Base-by-base conservation (phyloP, 2,888 invertebrate species). In the Chrysolina oricalcia region DNA sequence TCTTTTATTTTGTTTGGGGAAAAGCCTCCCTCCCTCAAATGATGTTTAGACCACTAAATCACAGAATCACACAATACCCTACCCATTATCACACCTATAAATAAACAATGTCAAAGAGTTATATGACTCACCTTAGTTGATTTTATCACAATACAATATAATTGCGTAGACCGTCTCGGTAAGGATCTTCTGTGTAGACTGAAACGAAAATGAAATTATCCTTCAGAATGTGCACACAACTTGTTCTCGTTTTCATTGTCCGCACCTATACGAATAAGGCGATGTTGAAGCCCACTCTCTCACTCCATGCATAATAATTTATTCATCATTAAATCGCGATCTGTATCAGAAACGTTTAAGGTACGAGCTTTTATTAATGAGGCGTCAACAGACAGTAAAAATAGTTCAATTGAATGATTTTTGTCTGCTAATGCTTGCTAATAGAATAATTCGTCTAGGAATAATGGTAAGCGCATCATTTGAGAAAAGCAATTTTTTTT, bases 171-270 rank as follows among this genome's bases (percentile, higher is more conserved):
- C 53, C 53, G 19, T 53, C 53, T 21, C 53, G 21, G 21, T 5
- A 13, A 13, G 19, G 53, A 10, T 53, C 23, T 53, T 53, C 53
- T 9, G 5, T 53, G 21, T 10, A 53, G 53, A 53, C 53, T 53
- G 53, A 53, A 43, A 53, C 11, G 53, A 53, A 53, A 53, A 11
- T 15, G 21, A 53, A 53, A 53, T 53, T 53, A 53, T 53, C 53
- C 23, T 21, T 21, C 15, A 53, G 13, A 53, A 53, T 53, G 53
- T 53, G 53, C 53, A 53, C 53, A 13, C 53, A 53, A 21, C 23
- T 53, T 13, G 53, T 53, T 53, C 53, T 53, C 53, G 19, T 53
- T 53, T 53, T 19, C 53, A 53, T 53, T 53, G 53, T 53, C 53
- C 53, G 21, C 21, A 19, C 23, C 53, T 13, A 35, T 35, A 19